Evolutionary conservation across 2,113 vertebrate genomes (phyloP).

Genomic region (Triplophysa siluroides): DNA sequence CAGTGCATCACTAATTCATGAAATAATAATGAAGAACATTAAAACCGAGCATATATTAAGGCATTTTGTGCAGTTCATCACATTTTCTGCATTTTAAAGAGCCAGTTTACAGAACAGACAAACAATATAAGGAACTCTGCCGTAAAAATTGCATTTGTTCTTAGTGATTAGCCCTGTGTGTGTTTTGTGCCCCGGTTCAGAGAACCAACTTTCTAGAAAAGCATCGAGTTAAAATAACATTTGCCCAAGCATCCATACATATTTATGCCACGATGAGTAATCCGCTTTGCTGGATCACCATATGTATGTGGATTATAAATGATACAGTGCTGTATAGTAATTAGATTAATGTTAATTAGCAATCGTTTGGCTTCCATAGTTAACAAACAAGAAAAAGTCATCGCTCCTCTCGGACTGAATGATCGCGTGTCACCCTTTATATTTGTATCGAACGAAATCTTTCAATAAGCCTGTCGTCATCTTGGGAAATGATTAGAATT

Average conservation of each 20-base stretch:
- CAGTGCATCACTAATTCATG: neutral
- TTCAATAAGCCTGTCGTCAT: slow-evolving; percentile 34
- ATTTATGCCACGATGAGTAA: slow-evolving; percentile 19
- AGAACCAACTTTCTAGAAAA: slow-evolving; percentile 18
- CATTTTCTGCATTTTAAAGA: too few relatives aligned
- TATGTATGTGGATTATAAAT: slow-evolving; percentile 13
- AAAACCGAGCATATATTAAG: too few relatives aligned
- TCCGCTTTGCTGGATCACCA: slow-evolving; percentile 1
- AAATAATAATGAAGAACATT: too few relatives aligned
- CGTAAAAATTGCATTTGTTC: too few relatives aligned
- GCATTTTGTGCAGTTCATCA: too few relatives aligned
- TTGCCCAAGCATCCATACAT: slow-evolving; percentile 35
- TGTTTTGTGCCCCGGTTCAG: neutral
- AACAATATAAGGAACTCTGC: neutral
- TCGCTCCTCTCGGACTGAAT: neutral
- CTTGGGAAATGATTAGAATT: slow-evolving; percentile 27
- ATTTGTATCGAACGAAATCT: slow-evolving; percentile 7
- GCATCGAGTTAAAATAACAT: slow-evolving; percentile 12
- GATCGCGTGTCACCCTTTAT: slow-evolving; percentile 20
- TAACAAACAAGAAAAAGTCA: slow-evolving; percentile 44
- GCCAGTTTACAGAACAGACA: neutral
- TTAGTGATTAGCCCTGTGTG: too few relatives aligned
- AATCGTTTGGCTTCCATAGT: slow-evolving; percentile 24
- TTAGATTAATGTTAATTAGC: slow-evolving; percentile 41
- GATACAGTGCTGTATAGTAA: slow-evolving; percentile 30